Conservation (phyloP, 1,140 invertebrate genomes). For the Orius insidiosus region DNA sequence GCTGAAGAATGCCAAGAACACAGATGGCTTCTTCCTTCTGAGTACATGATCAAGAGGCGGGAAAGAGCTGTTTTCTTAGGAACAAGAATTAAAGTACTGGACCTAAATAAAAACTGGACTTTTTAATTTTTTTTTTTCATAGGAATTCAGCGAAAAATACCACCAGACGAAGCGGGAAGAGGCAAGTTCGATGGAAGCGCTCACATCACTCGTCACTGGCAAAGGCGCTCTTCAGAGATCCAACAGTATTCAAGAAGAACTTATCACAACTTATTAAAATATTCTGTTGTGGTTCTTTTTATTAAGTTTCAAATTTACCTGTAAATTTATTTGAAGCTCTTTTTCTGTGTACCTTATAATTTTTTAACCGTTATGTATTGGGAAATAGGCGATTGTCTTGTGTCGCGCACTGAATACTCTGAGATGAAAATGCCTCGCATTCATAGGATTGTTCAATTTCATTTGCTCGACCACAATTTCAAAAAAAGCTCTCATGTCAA, state of each 20-base stretch:
- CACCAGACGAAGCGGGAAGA: conserved; percentile 41
- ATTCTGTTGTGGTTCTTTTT: too few species aligned
- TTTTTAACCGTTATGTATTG: too few species aligned
- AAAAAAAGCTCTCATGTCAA: too few species aligned
- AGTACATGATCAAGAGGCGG: conserved; percentile 83
- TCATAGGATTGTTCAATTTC: too few species aligned
- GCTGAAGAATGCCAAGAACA: conserved; percentile 90
- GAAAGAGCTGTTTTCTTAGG: conserved; percentile 74
- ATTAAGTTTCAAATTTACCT: too few species aligned
- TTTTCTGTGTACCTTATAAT: too few species aligned
- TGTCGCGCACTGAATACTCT: too few species aligned
- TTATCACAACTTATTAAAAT: conserved; percentile 35
- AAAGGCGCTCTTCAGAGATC: conserved; percentile 39
- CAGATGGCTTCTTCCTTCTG: conserved; percentile 79
- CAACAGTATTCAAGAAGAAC: conserved; percentile 64
- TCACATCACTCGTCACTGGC: conserved; percentile 26
- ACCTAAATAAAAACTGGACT: not conserved
- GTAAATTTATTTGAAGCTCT: too few species aligned
- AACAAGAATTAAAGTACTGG: conserved; percentile 51
- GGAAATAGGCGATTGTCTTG: too few species aligned
- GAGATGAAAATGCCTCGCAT: too few species aligned
- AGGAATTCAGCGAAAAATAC: conserved; percentile 61
- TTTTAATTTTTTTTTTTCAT: conserved; percentile 14
- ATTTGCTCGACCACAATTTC: too few species aligned
- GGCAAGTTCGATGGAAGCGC: conserved; percentile 37